Evolutionary conservation across 2,113 vertebrate species (phyloP).

Genomic region (Cettia cetti): DNA sequence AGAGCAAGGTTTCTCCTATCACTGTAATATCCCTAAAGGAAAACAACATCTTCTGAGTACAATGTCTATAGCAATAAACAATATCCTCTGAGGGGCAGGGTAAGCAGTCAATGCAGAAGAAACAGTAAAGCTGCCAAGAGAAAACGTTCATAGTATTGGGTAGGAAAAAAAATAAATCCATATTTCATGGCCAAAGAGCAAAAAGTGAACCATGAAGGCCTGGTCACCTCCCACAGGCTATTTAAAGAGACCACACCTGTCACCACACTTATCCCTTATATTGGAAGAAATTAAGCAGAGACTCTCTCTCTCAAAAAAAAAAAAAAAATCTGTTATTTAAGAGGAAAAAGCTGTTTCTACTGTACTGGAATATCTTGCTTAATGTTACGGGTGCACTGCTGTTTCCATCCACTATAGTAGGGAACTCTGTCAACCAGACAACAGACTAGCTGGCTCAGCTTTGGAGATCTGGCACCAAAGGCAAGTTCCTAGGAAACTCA

Average conservation of each 20-base stretch:
- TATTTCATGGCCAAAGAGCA: neutral
- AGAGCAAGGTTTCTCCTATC: neutral
- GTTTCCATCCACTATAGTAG: neutral
- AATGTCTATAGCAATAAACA: neutral
- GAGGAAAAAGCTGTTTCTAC: neutral
- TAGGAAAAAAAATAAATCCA: neutral
- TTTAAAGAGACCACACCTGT: neutral
- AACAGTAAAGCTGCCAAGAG: neutral
- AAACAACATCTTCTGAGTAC: neutral
- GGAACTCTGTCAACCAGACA: neutral
- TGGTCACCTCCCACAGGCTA: neutral
- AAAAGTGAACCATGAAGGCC: neutral
- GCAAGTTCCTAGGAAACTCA: constrained; percentile 22
- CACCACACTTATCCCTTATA: neutral
- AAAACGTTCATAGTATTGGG: neutral
- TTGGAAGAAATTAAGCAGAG: neutral
- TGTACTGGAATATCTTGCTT: constrained; percentile 7
- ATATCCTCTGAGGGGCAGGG: neutral
- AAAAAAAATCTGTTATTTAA: neutral
- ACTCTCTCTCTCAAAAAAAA: neutral
- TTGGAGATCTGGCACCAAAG: neutral
- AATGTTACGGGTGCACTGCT: neutral
- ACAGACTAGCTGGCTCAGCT: neutral
- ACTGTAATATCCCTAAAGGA: neutral
- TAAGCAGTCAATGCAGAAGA: neutral